Base-by-base conservation (phyloP, 2,888 invertebrate genomes). In the Clepsis dumicolana region DNA sequence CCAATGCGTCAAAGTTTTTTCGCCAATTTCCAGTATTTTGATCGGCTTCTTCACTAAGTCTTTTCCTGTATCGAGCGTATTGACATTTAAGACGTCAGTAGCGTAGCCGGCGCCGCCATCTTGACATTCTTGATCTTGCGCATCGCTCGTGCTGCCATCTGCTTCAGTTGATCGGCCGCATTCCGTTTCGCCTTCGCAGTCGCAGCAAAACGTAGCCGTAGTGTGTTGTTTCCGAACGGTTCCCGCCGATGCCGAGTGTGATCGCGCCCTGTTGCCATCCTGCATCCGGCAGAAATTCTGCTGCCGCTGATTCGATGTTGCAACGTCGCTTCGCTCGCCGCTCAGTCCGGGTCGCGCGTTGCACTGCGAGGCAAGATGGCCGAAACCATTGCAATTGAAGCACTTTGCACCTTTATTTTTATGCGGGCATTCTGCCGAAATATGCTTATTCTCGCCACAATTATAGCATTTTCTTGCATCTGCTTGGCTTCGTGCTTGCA, bases 351-450 rank as follows among this genome's bases (percentile, higher is more conserved):
- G 35, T 35, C 12, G 50, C 50, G 12, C 50, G 4, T 12, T 10
- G 24, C 50, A 50, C 50, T 50, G 50, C 24, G 50, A 50, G 10
- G 50, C 50, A 21, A 50, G 48, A 29, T 25, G 35, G 1, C 38
- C 44, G 12, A 21, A 41, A 10, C 50, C 25, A 27, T 61, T 44
- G 24, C 50, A 50, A 50, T 24, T 50, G 12, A n/a, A n/a, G n/a
- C n/a, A n/a, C n/a, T n/a, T n/a, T n/a, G n/a, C n/a, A n/a, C n/a
- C n/a, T n/a, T n/a, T 24, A 21, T 12, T 12, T 12, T 24, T 50
- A 24, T 50, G 50, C 21, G 50, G 50, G 24, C 50, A 50, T 12
- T 50, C 50, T 10, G 24, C 50, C 24, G 50, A 50, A 24, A 50
- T 50, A 50, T 50, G 50, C 24, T 5, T 32, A 38, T 21, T 54